phyloP scores from a whole-genome alignment of 92 coral and sea anemone species.

The Siderastrea siderea region DNA sequence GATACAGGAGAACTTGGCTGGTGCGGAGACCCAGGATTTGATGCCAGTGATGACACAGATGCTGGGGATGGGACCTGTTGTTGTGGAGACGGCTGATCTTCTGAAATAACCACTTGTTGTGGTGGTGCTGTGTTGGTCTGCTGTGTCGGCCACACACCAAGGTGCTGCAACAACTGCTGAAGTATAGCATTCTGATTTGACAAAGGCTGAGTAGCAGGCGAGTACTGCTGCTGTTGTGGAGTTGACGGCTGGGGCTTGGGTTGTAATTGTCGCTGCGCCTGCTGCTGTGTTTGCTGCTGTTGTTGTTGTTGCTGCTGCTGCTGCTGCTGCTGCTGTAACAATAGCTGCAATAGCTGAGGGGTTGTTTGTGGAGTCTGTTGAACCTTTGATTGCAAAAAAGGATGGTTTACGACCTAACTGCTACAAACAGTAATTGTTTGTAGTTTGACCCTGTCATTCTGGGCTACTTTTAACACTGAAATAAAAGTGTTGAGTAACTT shows the following conservation, averaged over 20 bases:
- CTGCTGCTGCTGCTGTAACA: slow-evolving; percentile 32
- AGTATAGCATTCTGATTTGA: slow-evolving; percentile 54
- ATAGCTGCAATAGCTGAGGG: slow-evolving; percentile 55
- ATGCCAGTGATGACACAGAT: slow-evolving; percentile 70
- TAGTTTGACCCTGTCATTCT: no score
- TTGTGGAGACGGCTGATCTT: slow-evolving; percentile 37
- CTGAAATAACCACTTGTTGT: slow-evolving; percentile 32
- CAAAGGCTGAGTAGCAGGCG: slow-evolving; percentile 35
- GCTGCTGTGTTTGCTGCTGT: slow-evolving; percentile 28
- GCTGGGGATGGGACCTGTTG: slow-evolving; percentile 76
- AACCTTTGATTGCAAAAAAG: slow-evolving; percentile 9
- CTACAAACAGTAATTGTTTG: neutral
- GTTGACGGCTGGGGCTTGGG: slow-evolving; percentile 60
- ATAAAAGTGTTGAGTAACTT: no score
- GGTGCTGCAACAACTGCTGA: slow-evolving; percentile 45
- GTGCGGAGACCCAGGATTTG: slow-evolving; percentile 87
- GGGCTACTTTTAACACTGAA: no score
- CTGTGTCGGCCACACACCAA: slow-evolving; percentile 35
- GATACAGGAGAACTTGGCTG: slow-evolving; percentile 77
- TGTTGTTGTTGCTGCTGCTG: slow-evolving; percentile 12
- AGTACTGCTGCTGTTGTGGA: slow-evolving; percentile 66
- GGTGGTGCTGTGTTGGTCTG: neutral
- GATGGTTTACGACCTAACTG: no score
- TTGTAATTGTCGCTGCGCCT: slow-evolving; percentile 30
- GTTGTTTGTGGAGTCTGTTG: slow-evolving; percentile 32